A percentile compares a stretch with the other conserved stretches of the same genome.
Evolutionary conservation across 64 coral and sea anemone species (phyloP).

Genomic region (Dendronephthya gigantea): DNA sequence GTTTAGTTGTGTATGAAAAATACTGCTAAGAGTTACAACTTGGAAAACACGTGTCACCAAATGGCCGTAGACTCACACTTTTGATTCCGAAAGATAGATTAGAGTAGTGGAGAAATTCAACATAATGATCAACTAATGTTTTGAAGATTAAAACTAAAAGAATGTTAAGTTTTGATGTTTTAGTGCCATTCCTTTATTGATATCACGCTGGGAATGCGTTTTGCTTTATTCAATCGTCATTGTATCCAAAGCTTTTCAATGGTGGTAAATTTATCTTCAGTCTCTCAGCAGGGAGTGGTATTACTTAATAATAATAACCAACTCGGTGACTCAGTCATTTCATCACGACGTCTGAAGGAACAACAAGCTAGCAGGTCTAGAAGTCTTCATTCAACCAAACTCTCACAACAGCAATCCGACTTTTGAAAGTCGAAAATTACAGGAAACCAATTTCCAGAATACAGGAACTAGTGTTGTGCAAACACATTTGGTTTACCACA

Average conservation of each 20-base stretch:
- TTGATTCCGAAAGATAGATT: not conserved
- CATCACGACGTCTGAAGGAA: not conserved
- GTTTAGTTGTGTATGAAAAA: conserved; percentile 3
- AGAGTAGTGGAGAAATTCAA: not conserved
- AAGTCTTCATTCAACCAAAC: not conserved
- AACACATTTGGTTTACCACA: too few relatives aligned
- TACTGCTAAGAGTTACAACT: conserved; percentile 6
- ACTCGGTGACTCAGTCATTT: not conserved
- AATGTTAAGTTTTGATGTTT: not conserved
- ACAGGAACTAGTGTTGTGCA: too few relatives aligned
- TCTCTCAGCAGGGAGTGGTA: not conserved
- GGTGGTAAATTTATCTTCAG: not conserved
- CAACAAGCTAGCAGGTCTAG: not conserved
- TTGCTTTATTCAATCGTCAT: conserved; percentile 1
- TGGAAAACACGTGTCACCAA: not conserved
- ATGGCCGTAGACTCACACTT: not conserved
- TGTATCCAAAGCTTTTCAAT: not conserved
- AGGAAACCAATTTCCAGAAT: not conserved
- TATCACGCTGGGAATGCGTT: not conserved
- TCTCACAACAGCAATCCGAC: not conserved
- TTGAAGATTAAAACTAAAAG: not conserved
- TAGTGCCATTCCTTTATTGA: not conserved
- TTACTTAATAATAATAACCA: not conserved
- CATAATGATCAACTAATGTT: not conserved
- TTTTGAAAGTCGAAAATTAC: not conserved